Evolutionary conservation across 2,797 vertebrate species (phyloP).

Genomic region (Botia almorhae): DNA sequence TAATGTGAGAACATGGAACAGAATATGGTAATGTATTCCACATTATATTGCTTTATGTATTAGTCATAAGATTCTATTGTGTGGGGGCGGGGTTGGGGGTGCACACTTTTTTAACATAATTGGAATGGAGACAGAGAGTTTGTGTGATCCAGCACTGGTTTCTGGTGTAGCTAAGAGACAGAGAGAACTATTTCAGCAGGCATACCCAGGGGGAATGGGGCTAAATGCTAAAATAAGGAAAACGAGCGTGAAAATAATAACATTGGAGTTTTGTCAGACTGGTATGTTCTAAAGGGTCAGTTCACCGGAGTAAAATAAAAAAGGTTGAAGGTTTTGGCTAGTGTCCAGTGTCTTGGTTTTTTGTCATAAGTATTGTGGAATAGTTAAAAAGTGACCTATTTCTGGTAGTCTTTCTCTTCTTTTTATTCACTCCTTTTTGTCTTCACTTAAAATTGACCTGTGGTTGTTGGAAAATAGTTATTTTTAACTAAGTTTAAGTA

Average conservation of each 20-base stretch:
- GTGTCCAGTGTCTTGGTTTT: too few relatives aligned
- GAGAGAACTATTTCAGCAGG: not conserved
- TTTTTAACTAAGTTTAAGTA: too few relatives aligned
- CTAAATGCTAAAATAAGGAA: conserved; percentile 7
- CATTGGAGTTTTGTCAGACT: too few relatives aligned
- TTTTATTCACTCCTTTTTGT: too few relatives aligned
- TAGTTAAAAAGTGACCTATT: too few relatives aligned
- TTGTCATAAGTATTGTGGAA: too few relatives aligned
- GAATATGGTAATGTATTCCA: not conserved
- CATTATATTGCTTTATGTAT: not conserved
- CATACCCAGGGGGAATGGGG: conserved; percentile 32
- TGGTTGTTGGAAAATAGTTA: too few relatives aligned
- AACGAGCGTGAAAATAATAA: not conserved
- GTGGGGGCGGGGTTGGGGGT: not conserved
- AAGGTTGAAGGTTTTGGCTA: too few relatives aligned
- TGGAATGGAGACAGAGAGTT: conserved; percentile 12
- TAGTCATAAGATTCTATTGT: not conserved
- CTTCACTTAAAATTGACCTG: too few relatives aligned
- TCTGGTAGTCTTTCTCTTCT: too few relatives aligned
- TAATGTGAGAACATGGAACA: not conserved
- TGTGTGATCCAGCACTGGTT: conserved; percentile 40
- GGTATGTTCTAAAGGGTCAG: too few relatives aligned
- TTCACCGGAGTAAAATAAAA: too few relatives aligned
- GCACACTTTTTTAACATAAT: conserved; percentile 11
- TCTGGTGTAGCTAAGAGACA: conserved; percentile 40